Evolutionary conservation across 2,888 invertebrate genomes (phyloP), one percentile per base, ranked within the genome.

Genomic region (Coenonympha arcania): DNA sequence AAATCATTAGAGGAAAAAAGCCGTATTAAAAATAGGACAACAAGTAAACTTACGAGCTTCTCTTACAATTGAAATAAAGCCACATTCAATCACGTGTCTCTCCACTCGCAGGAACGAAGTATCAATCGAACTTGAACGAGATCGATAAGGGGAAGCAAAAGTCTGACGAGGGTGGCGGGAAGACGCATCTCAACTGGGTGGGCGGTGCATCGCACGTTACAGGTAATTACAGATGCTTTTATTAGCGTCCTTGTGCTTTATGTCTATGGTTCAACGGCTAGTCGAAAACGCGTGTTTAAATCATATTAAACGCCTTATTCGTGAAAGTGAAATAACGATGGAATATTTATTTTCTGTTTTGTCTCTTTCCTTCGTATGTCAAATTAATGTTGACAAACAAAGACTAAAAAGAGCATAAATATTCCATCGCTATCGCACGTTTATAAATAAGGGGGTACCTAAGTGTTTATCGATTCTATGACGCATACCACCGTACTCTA

Each of bases 91-190:
- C 48, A 49, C 50, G 48, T 63, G 64, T 64, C 57, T 63, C 67
- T 71, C 65, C 81, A 82, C 66, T 19, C 24, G 18, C 88, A 91
- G 92, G 92, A 76, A 90, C 91, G 58, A 92, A 92, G 76, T 92
- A 92, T 76, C 91, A 91, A 80, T 92, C 92, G 59, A 90, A 90
- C 71, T 79, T 93, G 71, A 93, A 93, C 76, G 92, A 93, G 80
- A 92, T 93, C 71, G 93, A 91, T 76, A 93, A 92, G 92, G 92
- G 45, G 39, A 92, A 93, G 77, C 92, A 92, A 76, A 93, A 93
- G 80, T 89, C 91, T 51, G 87, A 87, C 66, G 90, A 90, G 65
- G 88, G 88, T 40, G 81, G 87, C 50, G 82, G 87, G 64, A 88
- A 88, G 66, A 76, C 79, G 58, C 83, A 85, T 62, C 80, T 86